phyloP scores from a whole-genome alignment of 1,140 invertebrate species.

The Muscidifurax raptorellus region DNA sequence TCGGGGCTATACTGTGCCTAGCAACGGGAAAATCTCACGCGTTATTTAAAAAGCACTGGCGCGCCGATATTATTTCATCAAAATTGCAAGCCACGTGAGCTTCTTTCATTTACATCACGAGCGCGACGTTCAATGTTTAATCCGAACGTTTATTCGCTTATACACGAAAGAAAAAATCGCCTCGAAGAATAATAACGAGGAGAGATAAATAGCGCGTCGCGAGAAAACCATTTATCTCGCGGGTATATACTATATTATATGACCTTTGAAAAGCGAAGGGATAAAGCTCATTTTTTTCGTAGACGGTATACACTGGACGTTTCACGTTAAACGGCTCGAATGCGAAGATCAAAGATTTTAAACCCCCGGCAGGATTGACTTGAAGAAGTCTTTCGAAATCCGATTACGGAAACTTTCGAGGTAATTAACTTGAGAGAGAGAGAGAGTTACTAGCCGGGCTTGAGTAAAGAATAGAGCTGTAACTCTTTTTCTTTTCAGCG shows the following conservation, averaged over 20 bases:
- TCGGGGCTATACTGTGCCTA: neutral
- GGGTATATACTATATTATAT: too few relatives aligned
- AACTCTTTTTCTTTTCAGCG: too few relatives aligned
- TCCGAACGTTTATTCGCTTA: neutral
- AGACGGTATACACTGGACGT: neutral
- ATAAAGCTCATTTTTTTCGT: too few relatives aligned
- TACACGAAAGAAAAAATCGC: neutral
- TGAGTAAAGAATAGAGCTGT: too few relatives aligned
- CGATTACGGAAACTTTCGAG: neutral
- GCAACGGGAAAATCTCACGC: neutral
- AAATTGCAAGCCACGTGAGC: neutral
- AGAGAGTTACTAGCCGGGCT: neutral
- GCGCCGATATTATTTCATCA: neutral
- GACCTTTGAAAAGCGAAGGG: too few relatives aligned
- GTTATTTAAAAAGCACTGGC: neutral
- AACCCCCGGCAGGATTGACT: neutral
- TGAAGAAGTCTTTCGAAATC: neutral
- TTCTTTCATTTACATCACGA: neutral
- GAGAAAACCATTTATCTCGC: too few relatives aligned
- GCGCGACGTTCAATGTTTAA: neutral
- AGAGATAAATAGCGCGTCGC: too few relatives aligned
- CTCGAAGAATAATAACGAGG: neutral
- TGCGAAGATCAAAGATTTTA: neutral
- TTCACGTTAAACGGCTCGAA: neutral
- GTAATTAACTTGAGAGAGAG: neutral